Evolutionary conservation across 37 sponge, comb jelly and placozoan genomes (phyloP), one percentile per base, ranked within the genome.

Genomic region (Halichondria panicea): DNA sequence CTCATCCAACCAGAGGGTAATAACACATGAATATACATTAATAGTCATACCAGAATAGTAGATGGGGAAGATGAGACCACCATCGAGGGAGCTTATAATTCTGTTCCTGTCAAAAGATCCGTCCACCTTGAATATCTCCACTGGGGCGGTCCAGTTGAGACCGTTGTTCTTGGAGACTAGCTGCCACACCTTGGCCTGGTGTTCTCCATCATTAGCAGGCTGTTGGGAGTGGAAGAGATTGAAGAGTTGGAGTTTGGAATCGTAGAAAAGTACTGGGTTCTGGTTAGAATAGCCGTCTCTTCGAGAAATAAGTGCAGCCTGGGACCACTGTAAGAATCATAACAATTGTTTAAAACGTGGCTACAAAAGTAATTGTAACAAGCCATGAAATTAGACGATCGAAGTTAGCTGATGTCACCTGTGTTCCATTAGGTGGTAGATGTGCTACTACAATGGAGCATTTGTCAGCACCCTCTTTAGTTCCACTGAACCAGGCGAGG

Each of bases 71-170:
- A 82, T 55, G 74, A 71, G 74, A 0, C 55, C 62, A 27, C 79
- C 84, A 48, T 42, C 70, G 30, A 82, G 66, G 0, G 75, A 68
- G 30, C 30, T 27, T 21, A 88, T 74, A 63, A 88, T 76, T 25
- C 89, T 50, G 61, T 88, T 88, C n/a, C 89, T 33, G 35, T 88
- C 89, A 78, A 82, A 88, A 25, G 83, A 77, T 24, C 83, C 83
- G 45, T 73, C 34, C 31, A 71, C 71, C 22, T 18, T 54, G 33
- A 88, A 82, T 4, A 88, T 24, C 2, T 65, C 40, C 19, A 42
- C 33, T 24, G 83, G 84, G 13, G 35, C 58, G 19, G 84, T 55
- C 89, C 89, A 88, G 30, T 55, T 88, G n/a, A 77, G 12, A 8
- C 89, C 89, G 8, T n/a, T 32, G 0, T 39, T 63, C 52, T 78